Evolutionary conservation across 2,888 invertebrate species (phyloP), one percentile per base, ranked within the genome.

Genomic region (Bursaphelenchus okinawaensis): DNA sequence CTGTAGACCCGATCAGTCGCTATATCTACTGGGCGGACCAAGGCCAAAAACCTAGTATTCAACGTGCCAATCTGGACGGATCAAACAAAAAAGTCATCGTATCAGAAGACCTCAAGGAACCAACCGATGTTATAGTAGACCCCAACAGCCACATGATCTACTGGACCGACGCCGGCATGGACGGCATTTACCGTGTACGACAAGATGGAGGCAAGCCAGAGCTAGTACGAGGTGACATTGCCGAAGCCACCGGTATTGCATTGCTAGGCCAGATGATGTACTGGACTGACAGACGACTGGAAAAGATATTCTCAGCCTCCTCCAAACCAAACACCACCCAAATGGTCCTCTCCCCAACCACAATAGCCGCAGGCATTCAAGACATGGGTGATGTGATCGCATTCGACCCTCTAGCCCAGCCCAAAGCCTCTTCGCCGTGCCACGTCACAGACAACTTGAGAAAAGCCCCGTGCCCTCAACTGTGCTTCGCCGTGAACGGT

Each of bases 1-100:
- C 94, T 0, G 94, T 98, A 0, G 95, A 98, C 85, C 96, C 98
- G 0, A 87, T 94, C 20, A 93, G 93, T 83, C 87, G 87, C 68
- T 87, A 90, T 50, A 85, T 98, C 0, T 98, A 96, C 83, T 98
- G 96, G 96, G 92, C 94, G 72, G 95, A 96, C 84, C 92, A 92
- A 77, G 96, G 96, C 0, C 94, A 94, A 83, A 92, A 92, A 83
- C 94, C 94, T 0, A 88, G 91, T 73, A 93, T 95, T 65, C 93
- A 92, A 63, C 56, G 80, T 27, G 89, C 92, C 0, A 88, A 89
- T 77, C 86, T 96, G 50, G 93, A 96, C 81, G 94, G 93, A 22
- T 67, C 73, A 16, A 71, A 76, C 55, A 76, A 74, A 9, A 74
- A 77, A 63, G 79, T 78, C 28, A 70, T 81, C 52, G 79, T 81